Conservation (phyloP, 2,888 invertebrate genomes). For the Poecilus cupreus region DNA sequence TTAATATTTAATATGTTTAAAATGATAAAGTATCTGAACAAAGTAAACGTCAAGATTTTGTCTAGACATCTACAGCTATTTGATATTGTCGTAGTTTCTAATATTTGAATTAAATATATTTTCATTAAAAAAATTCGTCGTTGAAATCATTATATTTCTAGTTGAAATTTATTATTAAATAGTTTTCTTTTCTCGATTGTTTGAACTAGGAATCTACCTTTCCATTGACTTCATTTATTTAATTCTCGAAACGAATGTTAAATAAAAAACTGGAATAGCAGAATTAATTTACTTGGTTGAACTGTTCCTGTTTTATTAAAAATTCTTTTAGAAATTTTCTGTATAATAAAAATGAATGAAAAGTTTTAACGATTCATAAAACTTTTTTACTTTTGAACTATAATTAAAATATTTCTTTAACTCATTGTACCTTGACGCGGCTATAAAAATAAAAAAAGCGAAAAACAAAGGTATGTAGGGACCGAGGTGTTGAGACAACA, state of each 20-base stretch:
- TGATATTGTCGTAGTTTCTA: too few relatives aligned
- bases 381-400: not conserved
- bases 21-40: too few relatives aligned
- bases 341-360: constrained; percentile 39
- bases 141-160: too few relatives aligned
- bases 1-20: too few relatives aligned
- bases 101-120: too few relatives aligned
- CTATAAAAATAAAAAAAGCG: not conserved
- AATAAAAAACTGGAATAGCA: constrained; percentile 24
- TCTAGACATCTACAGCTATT: too few relatives aligned
- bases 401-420: constrained; percentile 15
- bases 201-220: not conserved
- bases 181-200: not conserved
- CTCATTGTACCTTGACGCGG: not conserved
- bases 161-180: too few relatives aligned
- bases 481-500: constrained; percentile 17
- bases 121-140: too few relatives aligned
- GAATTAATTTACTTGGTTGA: constrained; percentile 29
- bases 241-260: not conserved
- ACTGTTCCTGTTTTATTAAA: constrained; percentile 42
- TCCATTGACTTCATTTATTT: not conserved
- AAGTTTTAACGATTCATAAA: constrained; percentile 39
- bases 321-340: constrained; percentile 40
- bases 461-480: not conserved
- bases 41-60: too few relatives aligned